Base-by-base conservation (phyloP, 2,797 vertebrate species). In the Tympanoctomys barrerae region DNA sequence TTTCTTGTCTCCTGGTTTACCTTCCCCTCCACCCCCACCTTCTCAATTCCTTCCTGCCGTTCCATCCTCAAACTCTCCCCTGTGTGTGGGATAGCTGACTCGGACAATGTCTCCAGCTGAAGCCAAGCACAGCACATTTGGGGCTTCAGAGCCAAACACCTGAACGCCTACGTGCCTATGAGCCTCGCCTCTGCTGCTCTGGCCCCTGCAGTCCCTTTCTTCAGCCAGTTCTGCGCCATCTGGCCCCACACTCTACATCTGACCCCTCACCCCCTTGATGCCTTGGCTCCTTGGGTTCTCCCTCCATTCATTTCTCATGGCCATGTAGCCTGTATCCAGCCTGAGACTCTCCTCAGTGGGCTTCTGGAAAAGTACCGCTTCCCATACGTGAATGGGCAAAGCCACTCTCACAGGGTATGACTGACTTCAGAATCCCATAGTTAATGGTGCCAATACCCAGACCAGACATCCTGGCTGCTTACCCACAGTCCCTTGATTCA, bases 31-130 rank as follows among this genome's bases (percentile, higher is more conserved):
- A 33, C 70, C 73, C 73, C 59, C 59, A 87, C 62, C 82, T 66
- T 94, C 75, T 91, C 81, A 39, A 12, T 93, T 91, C 78, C 86
- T 93, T 83, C 88, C 95, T 88, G 66, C 83, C 90, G 78, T 70
- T 80, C 49, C 36, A n/a, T 28, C 54, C 79, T 79, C 82, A n/a
- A 82, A 94, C 57, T 75, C 61, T 93, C 66, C 90, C 81, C 54
- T 64, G 70, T 95, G 78, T 39, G 75, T 73, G 54, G 91, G 75
- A 86, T 0, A 62, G 79, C 42, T 73, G 49, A 79, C 89, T 82
- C n/a, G 46, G 22, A 94, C 57, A 36, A 46, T 39, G 68, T 4
- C 89, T 46, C 39, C n/a, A 3, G 33, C 73, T 13, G 62, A 70
- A 89, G 57, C 78, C 82, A 90, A 92, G 83, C 79, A 61, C 59